Evolutionary conservation across 2,113 vertebrate species (phyloP), one percentile per base, ranked within the genome.

Genomic region (Thinocorus orbignyianus): DNA sequence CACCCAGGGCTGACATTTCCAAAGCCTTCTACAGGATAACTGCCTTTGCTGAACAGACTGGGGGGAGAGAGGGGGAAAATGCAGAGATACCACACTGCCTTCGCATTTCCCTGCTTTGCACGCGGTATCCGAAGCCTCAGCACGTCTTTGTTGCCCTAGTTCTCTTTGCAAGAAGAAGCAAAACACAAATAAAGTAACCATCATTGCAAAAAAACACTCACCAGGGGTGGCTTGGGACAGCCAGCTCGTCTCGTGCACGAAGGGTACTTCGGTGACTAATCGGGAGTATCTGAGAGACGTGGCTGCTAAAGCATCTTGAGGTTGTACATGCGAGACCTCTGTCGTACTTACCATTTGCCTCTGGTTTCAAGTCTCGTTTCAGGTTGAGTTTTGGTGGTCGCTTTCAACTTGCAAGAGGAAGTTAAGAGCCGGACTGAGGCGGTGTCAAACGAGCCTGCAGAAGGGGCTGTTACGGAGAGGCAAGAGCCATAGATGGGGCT

Each of bases 401-500:
- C 79, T 86, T 48, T 42, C n/a, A 72, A 8, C 41, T 81, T 1
- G 4, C 28, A 35, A 73, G 71, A 31, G 42, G 57, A 95, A 93
- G 91, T 62, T 4, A 14, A 54, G 51, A 66, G 64, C 41, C 33
- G 35, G 24, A 35, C 0, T 6, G 65, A 22, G 23, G 30, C 17
- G 14, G 20, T 37, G 46, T 5, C 2, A 46, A 57, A 41, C 20
- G 19, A 12, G 49, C 20, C 13, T 0, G 39, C 60, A 83, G 68
- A 58, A 41, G 44, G 37, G 35, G 35, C 37, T 17, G 42, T 1
- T 18, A 13, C 2, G 1, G 54, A 51, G 42, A 20, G 60, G 33
- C 2, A 12, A 48, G 58, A 5, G 1, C 4, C 16, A 6, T 2
- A 31, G 58, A 3, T 0, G 30, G 3, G 0, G 7, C 4, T 3